Percentiles rank a stretch among this genome's conserved stretches.
Conservation (phyloP, 2,113 vertebrate genomes). For the Ovis canadensis region DNA sequence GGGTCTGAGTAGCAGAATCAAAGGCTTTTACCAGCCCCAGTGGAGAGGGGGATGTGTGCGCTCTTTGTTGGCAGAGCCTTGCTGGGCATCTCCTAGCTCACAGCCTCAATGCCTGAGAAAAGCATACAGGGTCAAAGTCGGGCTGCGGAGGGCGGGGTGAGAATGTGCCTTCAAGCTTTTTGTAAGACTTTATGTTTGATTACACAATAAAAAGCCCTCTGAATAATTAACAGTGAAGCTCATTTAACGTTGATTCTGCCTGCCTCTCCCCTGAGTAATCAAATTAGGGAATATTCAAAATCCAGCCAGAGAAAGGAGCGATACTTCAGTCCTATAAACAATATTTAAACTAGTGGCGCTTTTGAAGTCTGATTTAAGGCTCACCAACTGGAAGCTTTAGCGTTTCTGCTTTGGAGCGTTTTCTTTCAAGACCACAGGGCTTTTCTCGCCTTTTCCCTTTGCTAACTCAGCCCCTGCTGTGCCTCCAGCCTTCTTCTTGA, state of each 20-base stretch:
- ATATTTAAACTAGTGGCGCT: constrained; percentile 31
- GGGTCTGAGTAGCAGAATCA: background rate
- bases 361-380: constrained; percentile 59
- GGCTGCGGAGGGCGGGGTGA: background rate
- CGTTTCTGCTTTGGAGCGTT: background rate
- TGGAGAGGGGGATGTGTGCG: accelerated
- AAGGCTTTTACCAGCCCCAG: background rate
- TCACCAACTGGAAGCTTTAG: background rate
- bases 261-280: constrained; percentile 36
- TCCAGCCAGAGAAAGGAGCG: constrained; percentile 22
- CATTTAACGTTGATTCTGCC: constrained; percentile 47
- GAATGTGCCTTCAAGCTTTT: background rate
- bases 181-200: constrained; percentile 59
- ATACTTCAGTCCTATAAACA: constrained; percentile 31
- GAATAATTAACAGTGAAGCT: constrained; percentile 63
- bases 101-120: accelerated
- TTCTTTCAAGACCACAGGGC: constrained; percentile 50
- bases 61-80: background rate
- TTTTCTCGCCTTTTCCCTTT: constrained; percentile 5
- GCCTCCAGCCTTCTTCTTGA: constrained; percentile 35
- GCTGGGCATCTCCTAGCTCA: background rate
- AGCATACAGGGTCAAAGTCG: background rate
- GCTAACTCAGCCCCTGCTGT: constrained; percentile 36
- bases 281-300: constrained; percentile 71
- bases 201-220: constrained; percentile 61